Base-by-base conservation (phyloP, 2,888 invertebrate species). In the Brachypalpus laphriformis region DNA sequence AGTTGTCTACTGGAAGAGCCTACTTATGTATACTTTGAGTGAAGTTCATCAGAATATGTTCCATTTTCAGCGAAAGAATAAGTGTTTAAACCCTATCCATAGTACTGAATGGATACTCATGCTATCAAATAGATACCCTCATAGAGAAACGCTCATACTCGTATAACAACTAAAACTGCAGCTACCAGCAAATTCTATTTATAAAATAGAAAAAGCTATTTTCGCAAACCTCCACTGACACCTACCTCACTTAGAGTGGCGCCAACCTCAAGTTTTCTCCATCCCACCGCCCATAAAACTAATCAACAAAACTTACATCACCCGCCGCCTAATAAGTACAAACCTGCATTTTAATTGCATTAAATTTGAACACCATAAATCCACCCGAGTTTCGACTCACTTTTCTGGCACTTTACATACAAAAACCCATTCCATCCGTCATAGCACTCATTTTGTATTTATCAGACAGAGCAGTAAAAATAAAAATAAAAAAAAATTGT, bases 331-430 rank as follows among this genome's bases (percentile, higher is more conserved):
- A 54, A 66, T 56, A 66, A 72, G 49, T 65, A 71, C 59, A 77
- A 71, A 49, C 78, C 65, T 78, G 72, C 72, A 72, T 61, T 77
- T 47, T 72, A 82, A 82, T 82, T 77, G 77, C 66, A 82, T 77
- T 82, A 72, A 72, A 72, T 77, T 68, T 72, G 66, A 82, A 40
- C 77, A 61, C 54, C 45, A 66, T 61, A 70, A 70, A 51, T 68
- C 31, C 54, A 56, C 56, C 28, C 56, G 34, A 47, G 63, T 71
- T 28, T 47, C 37, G 54, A 65, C 71, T 31, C 54, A 56, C 56
- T 78, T 61, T 40, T 20, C 71, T 42, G n/a, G 34, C 31, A 25
- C 28, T 57, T 59, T 42, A 14, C 34, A 57, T 42, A 37, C 22
- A 20, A 14, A 16, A 22, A 47, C 37, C 31, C n/a, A 42, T 37